Conservation (phyloP, 2,797 vertebrate genomes). For the Sebastes vulpes region DNA sequence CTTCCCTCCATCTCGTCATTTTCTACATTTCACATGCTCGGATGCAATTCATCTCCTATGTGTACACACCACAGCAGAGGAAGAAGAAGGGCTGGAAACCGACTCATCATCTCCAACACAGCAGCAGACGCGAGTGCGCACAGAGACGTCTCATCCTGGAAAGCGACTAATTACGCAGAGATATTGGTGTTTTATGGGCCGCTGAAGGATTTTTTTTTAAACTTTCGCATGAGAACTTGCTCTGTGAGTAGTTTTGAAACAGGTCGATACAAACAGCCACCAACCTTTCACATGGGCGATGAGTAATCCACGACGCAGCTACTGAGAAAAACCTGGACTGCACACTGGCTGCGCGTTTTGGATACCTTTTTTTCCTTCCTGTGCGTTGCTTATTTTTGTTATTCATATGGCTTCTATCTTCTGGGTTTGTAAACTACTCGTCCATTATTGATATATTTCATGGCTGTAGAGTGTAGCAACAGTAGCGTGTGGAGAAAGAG, state of each 20-base stretch:
- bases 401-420: constrained; percentile 65
- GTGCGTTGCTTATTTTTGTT: constrained; percentile 40
- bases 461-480: constrained; percentile 67
- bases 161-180: constrained; percentile 63
- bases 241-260: constrained; percentile 51
- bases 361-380: constrained; percentile 51
- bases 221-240: constrained; percentile 76
- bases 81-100: constrained; percentile 51
- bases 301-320: constrained; percentile 77
- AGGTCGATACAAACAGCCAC: constrained; percentile 45
- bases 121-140: constrained; percentile 54
- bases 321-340: constrained; percentile 69
- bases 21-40: constrained; percentile 59
- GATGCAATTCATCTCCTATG: constrained; percentile 64
- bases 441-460: constrained; percentile 67
- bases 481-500: constrained; percentile 69
- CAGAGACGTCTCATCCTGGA: constrained; percentile 43
- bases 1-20: constrained; percentile 51
- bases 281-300: constrained; percentile 56
- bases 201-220: constrained; percentile 41
- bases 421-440: constrained; percentile 29
- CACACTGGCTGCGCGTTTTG: constrained; percentile 69
- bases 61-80: constrained; percentile 29
- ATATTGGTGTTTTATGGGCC: constrained; percentile 34
- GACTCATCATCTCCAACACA: constrained; percentile 48